Conservation (phyloP, 2,888 invertebrate genomes). For the Chaetogeoica ovagalla region DNA sequence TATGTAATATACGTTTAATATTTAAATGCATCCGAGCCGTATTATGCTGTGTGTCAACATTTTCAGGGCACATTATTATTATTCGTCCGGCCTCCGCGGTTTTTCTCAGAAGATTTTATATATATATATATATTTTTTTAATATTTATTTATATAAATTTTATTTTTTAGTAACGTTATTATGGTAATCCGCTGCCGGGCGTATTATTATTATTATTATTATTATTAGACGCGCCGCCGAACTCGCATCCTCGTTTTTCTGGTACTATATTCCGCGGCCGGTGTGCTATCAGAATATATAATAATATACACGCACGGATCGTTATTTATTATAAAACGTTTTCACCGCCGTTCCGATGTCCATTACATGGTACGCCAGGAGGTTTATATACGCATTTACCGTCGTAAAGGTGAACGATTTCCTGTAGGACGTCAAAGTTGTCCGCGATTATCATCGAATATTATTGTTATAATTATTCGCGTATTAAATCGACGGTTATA, state of each 20-base stretch:
- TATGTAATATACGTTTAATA: background rate
- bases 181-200: slow-evolving; percentile 24
- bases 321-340: background rate
- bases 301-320: background rate
- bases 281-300: background rate
- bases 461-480: too few relatives aligned
- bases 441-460: too few relatives aligned
- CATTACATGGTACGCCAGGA: too few relatives aligned
- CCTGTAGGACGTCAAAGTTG: too few relatives aligned
- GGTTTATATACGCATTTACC: too few relatives aligned
- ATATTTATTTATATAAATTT: background rate
- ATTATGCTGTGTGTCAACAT: slow-evolving; percentile 40
- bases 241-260: background rate
- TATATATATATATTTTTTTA: background rate
- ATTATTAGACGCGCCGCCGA: background rate
- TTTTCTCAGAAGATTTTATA: slow-evolving; percentile 11
- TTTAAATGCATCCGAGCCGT: slow-evolving; percentile 35
- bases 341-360: too few relatives aligned
- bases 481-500: too few relatives aligned
- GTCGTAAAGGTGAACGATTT: too few relatives aligned
- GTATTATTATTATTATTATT: background rate
- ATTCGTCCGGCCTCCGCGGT: background rate
- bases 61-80: slow-evolving; percentile 37
- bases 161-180: background rate
- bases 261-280: background rate